These are phyloP conservation scores for Cochlearius cochlearius DNA, from an alignment of 2,113 vertebrate species.

Conservation along the genomic window DNA sequence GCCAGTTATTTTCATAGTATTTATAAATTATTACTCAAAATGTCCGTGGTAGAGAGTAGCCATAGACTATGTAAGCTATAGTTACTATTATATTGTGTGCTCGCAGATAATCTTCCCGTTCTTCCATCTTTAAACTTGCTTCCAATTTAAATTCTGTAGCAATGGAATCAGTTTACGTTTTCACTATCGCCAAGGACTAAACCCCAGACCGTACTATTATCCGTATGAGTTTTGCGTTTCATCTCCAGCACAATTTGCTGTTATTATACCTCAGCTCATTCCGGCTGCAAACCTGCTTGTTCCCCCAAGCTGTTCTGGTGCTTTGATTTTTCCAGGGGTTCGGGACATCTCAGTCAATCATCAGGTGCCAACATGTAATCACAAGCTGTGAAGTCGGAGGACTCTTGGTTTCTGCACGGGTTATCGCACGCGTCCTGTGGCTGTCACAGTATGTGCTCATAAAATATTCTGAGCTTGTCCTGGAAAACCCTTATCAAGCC, in stretches of 20 bases:
- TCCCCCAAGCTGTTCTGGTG: background rate
- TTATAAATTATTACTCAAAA: background rate
- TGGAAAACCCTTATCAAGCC: background rate
- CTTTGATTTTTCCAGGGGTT: background rate
- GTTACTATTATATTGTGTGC: background rate
- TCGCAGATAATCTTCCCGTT: background rate
- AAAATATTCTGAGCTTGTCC: background rate
- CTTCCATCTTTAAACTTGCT: background rate
- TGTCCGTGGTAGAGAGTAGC: background rate
- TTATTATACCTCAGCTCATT: background rate
- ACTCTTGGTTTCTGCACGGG: background rate
- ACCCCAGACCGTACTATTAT: background rate
- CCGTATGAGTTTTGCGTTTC: fast-evolving
- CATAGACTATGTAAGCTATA: background rate
- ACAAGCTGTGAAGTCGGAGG: background rate
- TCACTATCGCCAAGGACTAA: background rate
- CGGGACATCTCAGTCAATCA: background rate
- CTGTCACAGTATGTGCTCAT: background rate
- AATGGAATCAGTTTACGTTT: background rate
- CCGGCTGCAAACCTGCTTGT: background rate
- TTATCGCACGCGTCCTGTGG: background rate
- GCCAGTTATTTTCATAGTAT: background rate
- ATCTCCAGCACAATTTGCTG: background rate
- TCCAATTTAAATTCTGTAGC: background rate
- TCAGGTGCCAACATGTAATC: background rate